Evolutionary conservation across 1,140 invertebrate species (phyloP), one percentile per base, ranked within the genome.

Genomic region (Solenopsis invicta): DNA sequence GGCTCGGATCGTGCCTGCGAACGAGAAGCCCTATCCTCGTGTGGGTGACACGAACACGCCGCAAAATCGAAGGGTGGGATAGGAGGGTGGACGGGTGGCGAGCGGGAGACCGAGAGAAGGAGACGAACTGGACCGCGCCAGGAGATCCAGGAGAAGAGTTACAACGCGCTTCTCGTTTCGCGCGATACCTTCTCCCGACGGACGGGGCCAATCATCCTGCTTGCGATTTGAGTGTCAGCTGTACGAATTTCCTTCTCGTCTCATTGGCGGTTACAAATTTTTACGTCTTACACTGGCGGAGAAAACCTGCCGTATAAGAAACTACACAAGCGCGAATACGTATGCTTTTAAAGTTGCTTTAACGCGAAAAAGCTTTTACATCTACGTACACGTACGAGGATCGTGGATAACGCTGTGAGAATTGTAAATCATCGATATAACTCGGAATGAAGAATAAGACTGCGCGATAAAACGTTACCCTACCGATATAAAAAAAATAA

Each of bases 1-100:
- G 80, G 76, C 75, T 72, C 50, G 87, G 29, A 77, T 64, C 89
- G 76, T 64, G 72, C 54, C 62, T 29, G 72, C 78, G 59, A 75
- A 48, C 78, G 37, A 77, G 72, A 13, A 61, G 24, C 8, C 8
- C 13, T 45, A 77, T 85, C 66, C 52, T 75, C 37, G 89, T 88
- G 84, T 88, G 82, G 87, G 87, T 90, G 82, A 88, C 72, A 48
- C 56, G 4, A 21, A 67, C 76, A 37, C 24, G n/a, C 21, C 56
- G 61, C 13, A 12, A 34, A 2, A 85, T 54, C 21, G 45, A 18
- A 75, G 56, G 50, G 13, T 29, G 59, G 9, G 37, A 56, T 18
- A 59, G 64, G 24, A 62, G 29, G 34, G 45, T 59, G 9, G 16
- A 67, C 29, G 77, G 10, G 21, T 16, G 37, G 50, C 54, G 45